Conservation (phyloP, 2,797 vertebrate species). For the Peromyscus eremicus region DNA sequence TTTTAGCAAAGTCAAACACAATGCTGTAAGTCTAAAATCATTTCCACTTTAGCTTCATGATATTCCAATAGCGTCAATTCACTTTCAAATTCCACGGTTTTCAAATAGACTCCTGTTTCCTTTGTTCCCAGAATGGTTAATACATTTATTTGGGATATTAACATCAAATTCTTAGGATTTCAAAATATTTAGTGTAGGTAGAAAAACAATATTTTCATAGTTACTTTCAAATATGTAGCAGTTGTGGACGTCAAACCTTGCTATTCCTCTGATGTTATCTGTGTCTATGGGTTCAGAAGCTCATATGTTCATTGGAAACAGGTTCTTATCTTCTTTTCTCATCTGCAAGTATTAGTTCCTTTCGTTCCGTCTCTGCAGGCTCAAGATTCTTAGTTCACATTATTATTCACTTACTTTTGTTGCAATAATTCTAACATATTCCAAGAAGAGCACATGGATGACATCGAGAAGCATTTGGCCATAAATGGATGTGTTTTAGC, state of each 20-base stretch:
- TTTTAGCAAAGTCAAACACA: conserved; percentile 52
- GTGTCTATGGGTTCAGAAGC: not conserved
- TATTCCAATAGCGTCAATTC: not conserved
- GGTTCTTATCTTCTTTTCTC: not conserved
- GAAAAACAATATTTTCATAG: not conserved
- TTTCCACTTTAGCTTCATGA: conserved; percentile 22
- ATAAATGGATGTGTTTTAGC: conserved; percentile 44
- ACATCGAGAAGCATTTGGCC: conserved; percentile 32
- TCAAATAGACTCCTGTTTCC: conserved; percentile 2
- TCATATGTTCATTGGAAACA: not conserved
- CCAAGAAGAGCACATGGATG: conserved; percentile 41
- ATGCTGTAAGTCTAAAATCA: conserved; percentile 30
- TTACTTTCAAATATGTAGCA: not conserved
- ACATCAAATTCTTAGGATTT: not conserved
- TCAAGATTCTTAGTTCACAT: not conserved
- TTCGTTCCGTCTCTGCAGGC: not conserved
- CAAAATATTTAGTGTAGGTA: conserved; percentile 6
- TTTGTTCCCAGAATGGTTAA: not conserved
- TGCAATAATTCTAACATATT: conserved; percentile 36
- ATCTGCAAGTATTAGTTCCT: conserved; percentile 8
- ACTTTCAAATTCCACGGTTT: not conserved
- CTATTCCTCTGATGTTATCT: not conserved
- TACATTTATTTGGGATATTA: not conserved
- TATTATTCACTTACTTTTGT: conserved; percentile 48
- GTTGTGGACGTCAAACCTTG: not conserved